Evolutionary conservation across 2,888 invertebrate genomes (phyloP).

Genomic region (Leptura quadrifasciata): DNA sequence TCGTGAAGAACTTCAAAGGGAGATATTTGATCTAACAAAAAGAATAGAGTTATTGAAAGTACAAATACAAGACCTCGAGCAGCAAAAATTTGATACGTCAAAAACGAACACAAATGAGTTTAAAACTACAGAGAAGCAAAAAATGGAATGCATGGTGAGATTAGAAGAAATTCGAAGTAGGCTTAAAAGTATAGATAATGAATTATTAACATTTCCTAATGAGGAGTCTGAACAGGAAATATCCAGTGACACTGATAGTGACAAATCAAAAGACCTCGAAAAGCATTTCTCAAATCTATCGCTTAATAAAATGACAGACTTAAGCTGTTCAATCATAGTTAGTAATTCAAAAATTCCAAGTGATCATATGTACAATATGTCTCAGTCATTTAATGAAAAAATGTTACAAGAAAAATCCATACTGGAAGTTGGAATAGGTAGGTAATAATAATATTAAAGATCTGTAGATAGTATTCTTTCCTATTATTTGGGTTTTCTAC

Average conservation of each 20-base stretch:
- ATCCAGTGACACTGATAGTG: constrained; percentile 75
- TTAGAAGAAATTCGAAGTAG: constrained; percentile 83
- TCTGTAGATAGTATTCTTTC: too few species aligned
- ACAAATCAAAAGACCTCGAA: constrained; percentile 76
- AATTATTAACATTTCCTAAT: constrained; percentile 74
- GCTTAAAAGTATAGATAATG: constrained; percentile 81
- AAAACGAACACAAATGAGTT: constrained; percentile 83
- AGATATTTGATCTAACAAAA: constrained; percentile 79
- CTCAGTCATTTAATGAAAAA: constrained; percentile 72
- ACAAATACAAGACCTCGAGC: constrained; percentile 80
- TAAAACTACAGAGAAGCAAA: constrained; percentile 81
- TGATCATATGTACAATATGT: constrained; percentile 69
- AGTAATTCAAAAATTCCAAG: constrained; percentile 64
- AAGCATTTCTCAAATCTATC: constrained; percentile 60
- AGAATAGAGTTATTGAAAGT: constrained; percentile 81
- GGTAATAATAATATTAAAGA: constrained; percentile 33
- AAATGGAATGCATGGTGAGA: constrained; percentile 76
- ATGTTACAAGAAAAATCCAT: constrained; percentile 71
- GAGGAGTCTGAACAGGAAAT: constrained; percentile 71
- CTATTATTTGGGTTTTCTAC: too few species aligned
- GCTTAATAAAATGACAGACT: constrained; percentile 64
- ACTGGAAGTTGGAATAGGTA: constrained; percentile 69
- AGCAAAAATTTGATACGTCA: constrained; percentile 79
- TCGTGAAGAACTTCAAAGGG: constrained; percentile 88
- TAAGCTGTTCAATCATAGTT: constrained; percentile 71